Evolutionary conservation across 1,140 invertebrate genomes (phyloP).

Genomic region (Drosophila repleta): DNA sequence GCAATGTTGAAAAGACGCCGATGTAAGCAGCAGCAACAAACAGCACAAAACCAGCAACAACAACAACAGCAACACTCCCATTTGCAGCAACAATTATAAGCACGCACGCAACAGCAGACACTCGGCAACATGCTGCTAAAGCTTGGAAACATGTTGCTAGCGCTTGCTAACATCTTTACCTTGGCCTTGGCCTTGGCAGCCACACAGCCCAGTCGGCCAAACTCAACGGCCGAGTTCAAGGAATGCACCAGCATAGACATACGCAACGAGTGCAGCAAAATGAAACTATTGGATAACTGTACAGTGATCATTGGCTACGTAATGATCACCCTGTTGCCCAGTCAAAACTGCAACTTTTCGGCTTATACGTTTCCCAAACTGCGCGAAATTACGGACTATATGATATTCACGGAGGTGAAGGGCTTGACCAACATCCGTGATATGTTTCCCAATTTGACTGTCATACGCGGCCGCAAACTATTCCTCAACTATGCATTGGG

Average conservation of each 20-base stretch:
- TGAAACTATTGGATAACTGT: slow-evolving; percentile 90
- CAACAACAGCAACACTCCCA: neutral
- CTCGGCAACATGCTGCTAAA: slow-evolving; percentile 50
- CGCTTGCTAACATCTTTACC: slow-evolving; percentile 3
- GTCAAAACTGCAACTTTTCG: slow-evolving; percentile 44
- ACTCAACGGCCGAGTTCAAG: slow-evolving; percentile 8
- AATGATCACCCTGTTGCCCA: slow-evolving; percentile 81
- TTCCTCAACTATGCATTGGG: slow-evolving; percentile 96
- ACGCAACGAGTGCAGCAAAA: slow-evolving; percentile 89
- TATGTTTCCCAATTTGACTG: slow-evolving; percentile 96
- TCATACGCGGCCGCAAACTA: slow-evolving; percentile 95
- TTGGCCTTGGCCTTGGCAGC: neutral
- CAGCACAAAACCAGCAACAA: slow-evolving; percentile 18
- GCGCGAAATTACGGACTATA: slow-evolving; percentile 87
- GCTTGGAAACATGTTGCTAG: slow-evolving; percentile 30
- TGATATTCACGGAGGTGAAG: slow-evolving; percentile 88
- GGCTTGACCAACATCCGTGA: slow-evolving; percentile 90
- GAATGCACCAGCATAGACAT: slow-evolving; percentile 92
- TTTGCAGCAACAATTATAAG: slow-evolving; percentile 36
- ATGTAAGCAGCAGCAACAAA: slow-evolving; percentile 36
- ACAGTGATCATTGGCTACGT: slow-evolving; percentile 93
- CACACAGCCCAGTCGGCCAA: neutral
- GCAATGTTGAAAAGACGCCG: slow-evolving; percentile 50
- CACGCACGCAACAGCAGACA: slow-evolving; percentile 12
- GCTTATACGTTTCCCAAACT: slow-evolving; percentile 53